Base-by-base conservation (phyloP, 2,888 invertebrate species). In the Andrena marginata region DNA sequence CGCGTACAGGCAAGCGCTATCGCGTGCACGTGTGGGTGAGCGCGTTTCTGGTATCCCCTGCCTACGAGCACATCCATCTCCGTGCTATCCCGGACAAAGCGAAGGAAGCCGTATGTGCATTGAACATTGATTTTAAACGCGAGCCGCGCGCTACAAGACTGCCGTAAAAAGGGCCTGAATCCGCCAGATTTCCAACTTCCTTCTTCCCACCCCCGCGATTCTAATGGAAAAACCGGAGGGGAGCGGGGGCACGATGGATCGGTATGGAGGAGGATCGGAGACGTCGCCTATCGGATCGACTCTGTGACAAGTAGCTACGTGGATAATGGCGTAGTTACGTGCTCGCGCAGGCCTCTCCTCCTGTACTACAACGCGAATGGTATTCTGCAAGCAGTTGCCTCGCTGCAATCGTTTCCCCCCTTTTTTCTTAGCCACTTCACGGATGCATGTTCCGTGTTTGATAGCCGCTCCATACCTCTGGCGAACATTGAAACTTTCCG, bases 101-200 rank as follows among this genome's bases (percentile, higher is more conserved):
- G 82, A 77, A 84, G 82, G 92, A 92, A 92, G 91, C 92, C 92
- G 85, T 92, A 92, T 88, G 84, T 84, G 87, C 85, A 90, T 88
- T 87, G 85, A 88, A 89, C 92, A 92, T 92, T 91, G 92, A 92
- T 92, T 92, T 92, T 91, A 90, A 92, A 87, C 89, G 87, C 85
- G 80, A 70, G 80, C 87, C 80, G 78, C 64, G 71, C 23, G 71
- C 80, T 82, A 74, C 75, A 74, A 82, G 82, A 77, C 75, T 48
- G 70, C 60, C 56, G 67, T 59, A 76, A 76, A 70, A 78, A 75
- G 72, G 56, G 48, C 48, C 68, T 67, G 76, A 84, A 79, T 74
- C 84, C 75, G 71, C 68, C 69, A 80, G 74, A 77, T 69, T 82
- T 70, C 49, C 77, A 69, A 74, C 31, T 84, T 75, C 48, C 82